A percentile compares a stretch with the other conserved stretches of the same genome.
Conservation (phyloP, 1,140 invertebrate species). For the Semibalanus balanoides region DNA sequence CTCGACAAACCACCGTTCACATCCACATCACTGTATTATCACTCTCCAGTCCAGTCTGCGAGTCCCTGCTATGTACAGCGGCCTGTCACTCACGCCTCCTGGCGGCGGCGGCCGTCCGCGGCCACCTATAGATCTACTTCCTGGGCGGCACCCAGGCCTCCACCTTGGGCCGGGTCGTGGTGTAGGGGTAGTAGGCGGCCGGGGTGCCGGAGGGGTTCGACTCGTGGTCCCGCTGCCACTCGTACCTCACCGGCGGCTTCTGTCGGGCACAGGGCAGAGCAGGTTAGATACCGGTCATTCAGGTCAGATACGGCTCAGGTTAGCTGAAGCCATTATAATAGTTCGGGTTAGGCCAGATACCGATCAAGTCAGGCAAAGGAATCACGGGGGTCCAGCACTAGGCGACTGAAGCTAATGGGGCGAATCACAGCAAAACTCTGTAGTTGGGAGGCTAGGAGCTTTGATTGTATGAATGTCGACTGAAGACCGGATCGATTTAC, state of each 20-base stretch:
- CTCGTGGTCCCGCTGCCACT: conserved; percentile 71
- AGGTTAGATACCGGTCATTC: background rate
- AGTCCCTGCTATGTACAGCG: too few species aligned
- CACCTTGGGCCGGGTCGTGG: conserved; percentile 68
- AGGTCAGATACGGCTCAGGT: too few species aligned
- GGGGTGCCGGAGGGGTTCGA: conserved; percentile 54
- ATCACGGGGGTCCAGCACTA: background rate
- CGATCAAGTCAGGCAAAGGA: background rate
- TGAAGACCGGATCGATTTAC: too few species aligned
- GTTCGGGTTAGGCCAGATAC: background rate
- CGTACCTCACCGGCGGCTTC: conserved; percentile 38
- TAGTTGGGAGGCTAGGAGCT: background rate
- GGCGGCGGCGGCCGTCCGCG: too few species aligned
- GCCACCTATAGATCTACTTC: too few species aligned
- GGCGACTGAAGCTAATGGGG: background rate
- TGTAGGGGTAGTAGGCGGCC: conserved; percentile 66
- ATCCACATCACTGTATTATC: too few species aligned
- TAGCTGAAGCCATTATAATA: background rate
- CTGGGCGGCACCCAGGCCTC: conserved; percentile 63
- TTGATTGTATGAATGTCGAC: too few species aligned
- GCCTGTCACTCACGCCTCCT: too few species aligned
- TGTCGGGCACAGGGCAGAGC: background rate
- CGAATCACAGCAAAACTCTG: background rate
- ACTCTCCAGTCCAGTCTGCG: too few species aligned
- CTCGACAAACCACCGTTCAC: too few species aligned